A percentile compares a stretch with the other conserved stretches of the same genome.
Evolutionary conservation across 2,113 vertebrate genomes (phyloP).

Genomic region (Mesembrinibis cayennensis): DNA sequence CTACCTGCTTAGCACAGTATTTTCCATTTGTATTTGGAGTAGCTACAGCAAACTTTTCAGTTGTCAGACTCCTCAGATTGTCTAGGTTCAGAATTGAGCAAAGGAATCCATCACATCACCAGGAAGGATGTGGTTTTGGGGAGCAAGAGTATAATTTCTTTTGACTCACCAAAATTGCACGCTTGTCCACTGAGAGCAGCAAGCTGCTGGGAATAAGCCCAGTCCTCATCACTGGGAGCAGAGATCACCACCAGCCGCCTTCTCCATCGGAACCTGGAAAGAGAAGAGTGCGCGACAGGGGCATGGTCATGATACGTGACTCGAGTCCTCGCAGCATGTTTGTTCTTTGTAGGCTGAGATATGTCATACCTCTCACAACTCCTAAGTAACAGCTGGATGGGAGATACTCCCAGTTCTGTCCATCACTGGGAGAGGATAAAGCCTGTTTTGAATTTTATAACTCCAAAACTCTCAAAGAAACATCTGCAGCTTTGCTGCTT

Average conservation of each 20-base stretch:
- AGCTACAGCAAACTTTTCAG: not conserved
- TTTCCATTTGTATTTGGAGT: not conserved
- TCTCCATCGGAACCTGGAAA: conserved; percentile 94
- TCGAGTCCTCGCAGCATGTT: not conserved
- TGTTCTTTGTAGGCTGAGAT: not conserved
- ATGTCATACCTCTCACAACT: not conserved
- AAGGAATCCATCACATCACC: conserved; percentile 14
- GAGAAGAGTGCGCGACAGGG: not conserved
- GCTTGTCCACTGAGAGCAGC: conserved; percentile 92
- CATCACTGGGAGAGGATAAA: not conserved
- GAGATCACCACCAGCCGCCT: conserved; percentile 95
- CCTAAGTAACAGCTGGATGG: not conserved
- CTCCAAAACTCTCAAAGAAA: not conserved
- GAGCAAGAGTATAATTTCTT: conserved; percentile 9
- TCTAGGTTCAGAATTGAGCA: not conserved
- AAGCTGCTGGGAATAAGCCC: conserved; percentile 98
- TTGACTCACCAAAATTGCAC: conserved; percentile 94
- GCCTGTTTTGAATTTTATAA: not conserved
- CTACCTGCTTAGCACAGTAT: not conserved
- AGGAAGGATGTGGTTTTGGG: conserved; percentile 40
- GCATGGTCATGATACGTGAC: fast-evolving
- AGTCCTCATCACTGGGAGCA: conserved; percentile 92
- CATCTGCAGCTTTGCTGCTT: not conserved
- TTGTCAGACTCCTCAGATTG: not conserved
- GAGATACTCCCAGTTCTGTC: not conserved